phyloP scores from a whole-genome alignment of 2,888 invertebrate genomes.

The Drosophila kuntzei region DNA sequence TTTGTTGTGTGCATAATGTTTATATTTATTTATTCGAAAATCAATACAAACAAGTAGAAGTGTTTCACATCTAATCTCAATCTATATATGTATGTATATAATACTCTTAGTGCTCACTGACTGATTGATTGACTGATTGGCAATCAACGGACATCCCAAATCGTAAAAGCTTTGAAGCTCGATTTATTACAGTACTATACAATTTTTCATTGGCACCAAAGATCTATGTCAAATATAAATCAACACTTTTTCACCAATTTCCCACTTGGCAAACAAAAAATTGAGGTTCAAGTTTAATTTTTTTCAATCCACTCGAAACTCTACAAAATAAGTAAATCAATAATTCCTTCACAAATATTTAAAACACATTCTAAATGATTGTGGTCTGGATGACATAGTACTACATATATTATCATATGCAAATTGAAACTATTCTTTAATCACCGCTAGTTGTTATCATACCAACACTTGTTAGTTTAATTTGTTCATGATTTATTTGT shows the following conservation, averaged over 20 bases:
- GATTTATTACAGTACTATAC: background rate
- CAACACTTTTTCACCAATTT: background rate
- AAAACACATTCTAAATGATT: background rate
- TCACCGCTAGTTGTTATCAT: constrained; percentile 3
- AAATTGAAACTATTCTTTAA: constrained; percentile 8
- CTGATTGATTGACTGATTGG: constrained; percentile 13
- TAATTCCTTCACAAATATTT: background rate
- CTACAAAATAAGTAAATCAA: background rate
- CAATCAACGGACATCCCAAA: constrained; percentile 6
- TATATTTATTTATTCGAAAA: background rate
- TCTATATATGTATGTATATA: background rate
- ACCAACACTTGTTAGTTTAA: background rate
- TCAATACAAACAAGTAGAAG: constrained; percentile 5
- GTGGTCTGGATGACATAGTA: background rate
- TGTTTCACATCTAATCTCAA: constrained; percentile 2
- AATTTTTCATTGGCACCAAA: background rate
- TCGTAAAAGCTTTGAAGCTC: background rate
- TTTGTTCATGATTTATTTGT: background rate
- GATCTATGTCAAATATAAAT: background rate
- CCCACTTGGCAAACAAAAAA: background rate
- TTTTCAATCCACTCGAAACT: background rate
- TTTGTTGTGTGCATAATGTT: background rate
- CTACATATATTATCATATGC: background rate
- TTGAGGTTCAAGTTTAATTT: background rate
- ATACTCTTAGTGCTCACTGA: constrained; percentile 1